Evolutionary conservation across 1,140 invertebrate genomes (phyloP).

Genomic region (Portunus trituberculatus): DNA sequence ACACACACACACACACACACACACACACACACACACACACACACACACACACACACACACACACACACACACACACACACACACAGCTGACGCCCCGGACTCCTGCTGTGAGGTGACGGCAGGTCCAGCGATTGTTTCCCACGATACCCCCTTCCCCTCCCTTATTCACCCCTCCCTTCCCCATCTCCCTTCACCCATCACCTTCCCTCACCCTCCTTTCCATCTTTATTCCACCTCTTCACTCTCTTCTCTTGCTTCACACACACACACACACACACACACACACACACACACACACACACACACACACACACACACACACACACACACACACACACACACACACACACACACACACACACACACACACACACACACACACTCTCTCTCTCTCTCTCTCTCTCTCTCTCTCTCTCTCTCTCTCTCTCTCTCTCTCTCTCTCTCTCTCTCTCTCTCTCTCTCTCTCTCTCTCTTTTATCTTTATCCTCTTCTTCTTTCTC

Average conservation of each 20-base stretch:
- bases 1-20: background rate
- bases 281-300: no score
- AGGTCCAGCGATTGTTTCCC: background rate
- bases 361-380: background rate
- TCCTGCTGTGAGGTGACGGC: background rate
- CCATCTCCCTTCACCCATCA: background rate
- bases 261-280: no score
- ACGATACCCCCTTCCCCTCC: background rate
- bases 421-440: background rate
- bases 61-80: background rate
- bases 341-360: no score
- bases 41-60: background rate
- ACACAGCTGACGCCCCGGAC: background rate
- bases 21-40: background rate
- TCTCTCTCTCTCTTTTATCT: background rate
- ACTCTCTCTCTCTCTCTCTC: background rate
- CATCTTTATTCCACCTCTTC: background rate
- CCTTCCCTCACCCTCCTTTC: background rate
- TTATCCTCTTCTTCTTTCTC: background rate
- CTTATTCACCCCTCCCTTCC: background rate
- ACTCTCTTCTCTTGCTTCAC: no score
- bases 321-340: no score
- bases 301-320: no score
- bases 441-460: background rate
- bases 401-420: slow-evolving; percentile 4